Conservation (phyloP, 2,113 vertebrate species). For the Patagioenas fasciata region DNA sequence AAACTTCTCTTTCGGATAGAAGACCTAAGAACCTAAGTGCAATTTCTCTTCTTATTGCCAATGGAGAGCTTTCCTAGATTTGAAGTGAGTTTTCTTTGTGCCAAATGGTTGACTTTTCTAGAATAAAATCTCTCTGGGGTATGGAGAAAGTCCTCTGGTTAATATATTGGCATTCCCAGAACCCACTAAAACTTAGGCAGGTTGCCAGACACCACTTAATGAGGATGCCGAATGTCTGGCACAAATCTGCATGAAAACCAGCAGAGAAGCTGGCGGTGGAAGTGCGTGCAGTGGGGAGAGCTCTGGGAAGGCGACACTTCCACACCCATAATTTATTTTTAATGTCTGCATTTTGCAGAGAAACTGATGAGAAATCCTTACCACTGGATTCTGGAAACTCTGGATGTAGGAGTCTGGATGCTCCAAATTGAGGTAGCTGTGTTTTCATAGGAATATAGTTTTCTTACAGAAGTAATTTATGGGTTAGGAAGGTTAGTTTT, state of each 20-base stretch:
- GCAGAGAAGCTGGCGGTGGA: slow-evolving; percentile 55
- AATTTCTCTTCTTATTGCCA: slow-evolving; percentile 68
- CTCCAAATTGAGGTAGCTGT: not conserved
- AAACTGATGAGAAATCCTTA: not conserved
- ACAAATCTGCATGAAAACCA: slow-evolving; percentile 68
- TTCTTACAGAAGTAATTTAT: not conserved
- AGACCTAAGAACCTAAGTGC: slow-evolving; percentile 61
- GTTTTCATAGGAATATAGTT: not conserved
- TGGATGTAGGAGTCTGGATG: not conserved
- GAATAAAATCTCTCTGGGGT: slow-evolving; percentile 74
- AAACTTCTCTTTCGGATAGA: slow-evolving; percentile 54
- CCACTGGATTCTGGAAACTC: not conserved
- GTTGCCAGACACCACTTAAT: slow-evolving; percentile 80
- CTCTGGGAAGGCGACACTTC: slow-evolving; percentile 7
- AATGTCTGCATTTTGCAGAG: slow-evolving; percentile 53
- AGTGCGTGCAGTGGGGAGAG: not conserved
- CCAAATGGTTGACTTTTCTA: slow-evolving; percentile 79
- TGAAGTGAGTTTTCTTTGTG: slow-evolving; percentile 65
- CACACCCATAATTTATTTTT: slow-evolving; percentile 71
- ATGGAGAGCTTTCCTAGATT: slow-evolving; percentile 57
- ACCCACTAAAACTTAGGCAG: slow-evolving; percentile 76
- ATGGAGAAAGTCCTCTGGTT: slow-evolving; percentile 76
- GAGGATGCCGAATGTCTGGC: slow-evolving; percentile 77
- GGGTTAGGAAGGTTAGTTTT: not conserved
- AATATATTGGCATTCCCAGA: slow-evolving; percentile 83